These are phyloP conservation scores for Coelogynopora nodosa DNA, from an alignment of 2,888 invertebrate genomes.

Conservation along the genomic window DNA sequence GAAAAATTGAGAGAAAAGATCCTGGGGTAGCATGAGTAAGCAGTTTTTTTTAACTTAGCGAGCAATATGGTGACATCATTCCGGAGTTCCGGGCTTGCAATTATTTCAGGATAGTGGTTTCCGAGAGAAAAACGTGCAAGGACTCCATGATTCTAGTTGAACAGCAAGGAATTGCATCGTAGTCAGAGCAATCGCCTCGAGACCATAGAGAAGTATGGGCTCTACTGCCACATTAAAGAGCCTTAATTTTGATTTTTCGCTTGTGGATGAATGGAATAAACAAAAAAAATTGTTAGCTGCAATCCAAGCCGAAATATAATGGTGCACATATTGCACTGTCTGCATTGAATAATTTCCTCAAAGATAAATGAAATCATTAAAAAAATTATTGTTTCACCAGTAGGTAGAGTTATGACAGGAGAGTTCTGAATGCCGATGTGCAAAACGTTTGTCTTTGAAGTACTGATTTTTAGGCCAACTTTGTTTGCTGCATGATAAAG, in stretches of 20 bases:
- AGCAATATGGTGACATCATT: too few species aligned
- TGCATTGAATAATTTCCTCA: background rate
- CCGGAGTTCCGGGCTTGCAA: background rate
- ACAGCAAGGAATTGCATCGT: background rate
- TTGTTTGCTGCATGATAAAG: background rate
- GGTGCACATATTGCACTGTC: background rate
- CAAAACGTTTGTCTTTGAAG: background rate
- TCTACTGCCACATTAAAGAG: background rate
- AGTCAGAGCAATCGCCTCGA: background rate
- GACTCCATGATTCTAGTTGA: background rate
- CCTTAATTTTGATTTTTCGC: background rate
- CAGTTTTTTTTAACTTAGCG: too few species aligned
- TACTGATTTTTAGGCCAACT: background rate
- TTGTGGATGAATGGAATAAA: background rate
- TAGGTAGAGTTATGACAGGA: constrained; percentile 10
- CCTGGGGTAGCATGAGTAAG: too few species aligned
- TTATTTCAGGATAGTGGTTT: background rate
- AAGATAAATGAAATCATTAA: background rate
- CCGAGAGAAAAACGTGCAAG: background rate
- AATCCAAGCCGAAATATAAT: background rate
- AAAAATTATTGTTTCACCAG: background rate
- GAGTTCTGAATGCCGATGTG: background rate
- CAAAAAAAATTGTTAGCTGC: background rate
- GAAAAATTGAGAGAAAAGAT: too few species aligned
- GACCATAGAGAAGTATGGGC: background rate